Conservation (phyloP, 2,888 invertebrate genomes). For the Dioctria rufipes region DNA sequence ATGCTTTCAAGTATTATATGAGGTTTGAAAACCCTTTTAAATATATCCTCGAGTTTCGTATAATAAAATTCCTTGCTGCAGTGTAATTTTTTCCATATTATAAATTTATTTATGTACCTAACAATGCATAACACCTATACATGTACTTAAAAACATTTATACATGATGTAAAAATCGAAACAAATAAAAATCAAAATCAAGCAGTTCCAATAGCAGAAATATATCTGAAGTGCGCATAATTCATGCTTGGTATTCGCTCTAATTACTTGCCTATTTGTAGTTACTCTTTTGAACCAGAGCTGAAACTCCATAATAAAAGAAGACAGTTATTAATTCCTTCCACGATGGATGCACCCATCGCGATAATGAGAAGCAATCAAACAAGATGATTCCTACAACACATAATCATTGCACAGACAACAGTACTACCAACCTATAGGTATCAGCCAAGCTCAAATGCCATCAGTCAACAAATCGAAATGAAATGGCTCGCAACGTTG, state of each 20-base stretch:
- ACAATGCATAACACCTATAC: no score
- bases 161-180: no score
- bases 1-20: no score
- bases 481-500: constrained; percentile 50
- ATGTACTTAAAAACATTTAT: no score
- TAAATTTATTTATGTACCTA: no score
- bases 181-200: no score
- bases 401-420: constrained; percentile 3
- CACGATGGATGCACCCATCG: constrained; percentile 35
- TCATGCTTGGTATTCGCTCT: constrained; percentile 40
- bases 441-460: constrained; percentile 18
- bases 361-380: constrained; percentile 51
- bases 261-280: constrained; percentile 43
- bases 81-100: no score
- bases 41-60: no score
- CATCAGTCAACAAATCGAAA: constrained; percentile 52
- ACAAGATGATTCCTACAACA: constrained; percentile 43
- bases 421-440: constrained; percentile 9
- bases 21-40: no score
- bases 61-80: no score
- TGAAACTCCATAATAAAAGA: constrained; percentile 2
- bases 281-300: constrained; percentile 19
- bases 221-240: no score
- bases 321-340: constrained; percentile 45
- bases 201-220: no score